Evolutionary conservation across 2,797 vertebrate genomes (phyloP), one percentile per base, ranked within the genome.

Genomic region (Tapera naevia): DNA sequence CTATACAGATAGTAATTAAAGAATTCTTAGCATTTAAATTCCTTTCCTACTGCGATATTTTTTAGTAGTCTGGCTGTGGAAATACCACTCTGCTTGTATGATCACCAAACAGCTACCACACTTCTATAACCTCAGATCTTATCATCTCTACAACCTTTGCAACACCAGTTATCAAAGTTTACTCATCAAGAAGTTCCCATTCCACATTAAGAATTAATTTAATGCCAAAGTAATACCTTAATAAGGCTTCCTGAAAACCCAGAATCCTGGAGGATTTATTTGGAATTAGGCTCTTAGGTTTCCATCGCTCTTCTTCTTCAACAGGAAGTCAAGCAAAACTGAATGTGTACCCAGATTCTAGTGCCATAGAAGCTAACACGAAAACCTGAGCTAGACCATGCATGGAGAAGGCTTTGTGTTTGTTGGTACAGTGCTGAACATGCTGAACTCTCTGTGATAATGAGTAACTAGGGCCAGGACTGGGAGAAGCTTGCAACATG

Each of bases 101-200:
- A 91, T 91, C 75, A 87, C 57, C 61, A 61, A 91, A 86, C 22
- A 88, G 41, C 30, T 76, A 84, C 41, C 45, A 76, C 48, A 50
- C 80, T 93, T 37, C 25, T 86, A 65, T 65, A 85, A 85, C 71
- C 83, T 88, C 93, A 94, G 88, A 91, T 94, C 13, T 94, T 94
- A 94, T 84, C 80, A 57, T 25, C 30, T 80, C 58, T 74, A 65
- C 79, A 82, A 65, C 13, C 4, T 84, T 82, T 74, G 71, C 72
- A 96, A 56, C 30, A 79, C 39, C 45, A 69, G 5, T 67, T 94
- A 88, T 65, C 69, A 53, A 84, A 70, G 48, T 88, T 91, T 78
- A 61, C n/a, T 64, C 75, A 94, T 71, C 19, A 37, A 86, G 71
- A 85, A 88, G 27, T 8, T 73, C 24, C 35, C 27, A 67, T 80